These are phyloP conservation scores for Oryzias sinensis DNA, from an alignment of 2,797 vertebrate genomes.

Conservation along the genomic window DNA sequence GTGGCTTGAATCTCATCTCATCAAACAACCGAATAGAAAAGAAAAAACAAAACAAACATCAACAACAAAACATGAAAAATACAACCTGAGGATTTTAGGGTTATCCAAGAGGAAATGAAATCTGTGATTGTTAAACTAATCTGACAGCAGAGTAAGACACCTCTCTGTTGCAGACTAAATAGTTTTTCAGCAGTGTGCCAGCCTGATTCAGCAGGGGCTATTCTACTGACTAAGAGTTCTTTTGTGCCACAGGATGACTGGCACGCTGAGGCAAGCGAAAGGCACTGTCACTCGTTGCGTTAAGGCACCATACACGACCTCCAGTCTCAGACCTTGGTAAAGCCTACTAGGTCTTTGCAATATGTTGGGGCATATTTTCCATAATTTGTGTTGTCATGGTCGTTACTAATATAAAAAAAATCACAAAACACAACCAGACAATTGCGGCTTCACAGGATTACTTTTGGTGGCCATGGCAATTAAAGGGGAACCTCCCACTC, in stretches of 20 bases:
- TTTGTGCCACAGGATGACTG: slow-evolving; percentile 31
- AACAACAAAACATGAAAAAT: too few species aligned
- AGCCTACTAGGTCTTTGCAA: slow-evolving; percentile 27
- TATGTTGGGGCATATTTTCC: slow-evolving; percentile 45
- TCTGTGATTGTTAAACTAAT: slow-evolving; percentile 8
- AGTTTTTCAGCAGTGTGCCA: background rate
- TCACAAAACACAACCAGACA: slow-evolving; percentile 20
- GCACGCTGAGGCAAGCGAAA: slow-evolving; percentile 5
- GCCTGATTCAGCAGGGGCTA: slow-evolving; percentile 22
- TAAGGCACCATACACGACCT: slow-evolving; percentile 11
- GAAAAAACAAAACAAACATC: too few species aligned
- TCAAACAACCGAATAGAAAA: background rate
- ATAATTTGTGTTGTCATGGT: slow-evolving; percentile 49
- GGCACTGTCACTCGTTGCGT: slow-evolving; percentile 19
- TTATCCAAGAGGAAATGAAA: slow-evolving; percentile 1
- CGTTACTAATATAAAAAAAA: slow-evolving; percentile 6
- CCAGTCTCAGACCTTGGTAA: slow-evolving; percentile 25
- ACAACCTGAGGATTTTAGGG: background rate
- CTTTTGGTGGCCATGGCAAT: slow-evolving; percentile 27
- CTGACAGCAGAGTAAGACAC: slow-evolving; percentile 6
- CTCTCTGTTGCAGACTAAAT: slow-evolving; percentile 1
- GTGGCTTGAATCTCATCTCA: background rate
- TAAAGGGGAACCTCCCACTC: slow-evolving; percentile 10
- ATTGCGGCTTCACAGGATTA: slow-evolving; percentile 21
- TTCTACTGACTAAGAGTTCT: slow-evolving; percentile 22